Percentiles rank a stretch among this genome's conserved stretches.
Conservation (phyloP, 2,888 invertebrate genomes). For the Drosophila greeni region DNA sequence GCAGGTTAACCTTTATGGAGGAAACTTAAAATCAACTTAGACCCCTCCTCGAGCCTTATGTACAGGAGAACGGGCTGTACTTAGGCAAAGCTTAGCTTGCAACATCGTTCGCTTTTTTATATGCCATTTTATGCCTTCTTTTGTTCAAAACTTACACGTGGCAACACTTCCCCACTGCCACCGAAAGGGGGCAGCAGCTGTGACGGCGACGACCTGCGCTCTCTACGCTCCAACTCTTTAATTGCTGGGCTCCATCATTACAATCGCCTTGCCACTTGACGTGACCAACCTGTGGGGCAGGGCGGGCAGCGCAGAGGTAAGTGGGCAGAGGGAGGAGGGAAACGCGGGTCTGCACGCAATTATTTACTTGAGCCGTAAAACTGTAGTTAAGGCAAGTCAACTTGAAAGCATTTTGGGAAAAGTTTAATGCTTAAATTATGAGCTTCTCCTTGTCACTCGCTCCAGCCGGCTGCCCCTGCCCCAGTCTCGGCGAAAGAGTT, state of each 20-base stretch:
- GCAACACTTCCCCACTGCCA: conserved; percentile 10
- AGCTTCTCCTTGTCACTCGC: conserved; percentile 48
- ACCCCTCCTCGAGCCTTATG: conserved; percentile 6
- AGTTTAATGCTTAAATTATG: conserved; percentile 75
- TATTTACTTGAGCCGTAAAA: conserved; percentile 75
- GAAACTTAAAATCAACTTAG: conserved; percentile 30
- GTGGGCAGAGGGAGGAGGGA: conserved; percentile 8
- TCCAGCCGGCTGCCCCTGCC: conserved; percentile 8
- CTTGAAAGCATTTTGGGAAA: conserved; percentile 73
- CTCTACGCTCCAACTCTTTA: conserved; percentile 49
- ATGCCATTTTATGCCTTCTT: conserved; percentile 61
- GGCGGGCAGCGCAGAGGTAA: neutral
- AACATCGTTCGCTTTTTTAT: conserved; percentile 46
- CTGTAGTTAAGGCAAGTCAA: conserved; percentile 75
- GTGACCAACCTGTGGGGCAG: conserved; percentile 37
- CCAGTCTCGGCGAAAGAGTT: conserved; percentile 49
- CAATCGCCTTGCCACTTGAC: conserved; percentile 51
- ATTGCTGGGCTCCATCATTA: conserved; percentile 72
- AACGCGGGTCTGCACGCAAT: conserved; percentile 55
- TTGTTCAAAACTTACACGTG: conserved; percentile 48
- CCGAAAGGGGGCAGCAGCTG: conserved; percentile 38
- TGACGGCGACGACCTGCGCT: conserved; percentile 18
- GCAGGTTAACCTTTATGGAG: conserved; percentile 59
- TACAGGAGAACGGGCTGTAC: conserved; percentile 4
- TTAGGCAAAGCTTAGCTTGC: conserved; percentile 31